Base-by-base conservation (phyloP, 2,797 vertebrate species). In the Molossus alvarezi region DNA sequence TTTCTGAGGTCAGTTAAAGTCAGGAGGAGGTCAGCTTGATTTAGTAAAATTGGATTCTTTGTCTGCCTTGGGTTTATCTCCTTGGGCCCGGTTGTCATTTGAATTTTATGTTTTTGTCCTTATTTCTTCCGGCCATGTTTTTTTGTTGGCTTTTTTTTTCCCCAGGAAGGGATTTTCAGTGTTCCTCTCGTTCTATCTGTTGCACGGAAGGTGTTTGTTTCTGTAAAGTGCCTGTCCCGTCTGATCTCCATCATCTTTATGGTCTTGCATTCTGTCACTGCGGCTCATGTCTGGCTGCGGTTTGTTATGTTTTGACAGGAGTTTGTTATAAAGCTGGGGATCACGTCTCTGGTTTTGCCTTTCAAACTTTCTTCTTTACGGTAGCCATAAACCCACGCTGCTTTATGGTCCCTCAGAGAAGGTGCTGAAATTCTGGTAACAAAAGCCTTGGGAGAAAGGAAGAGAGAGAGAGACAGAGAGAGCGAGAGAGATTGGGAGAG, bases 181-280 rank as follows among this genome's bases (percentile, higher is more conserved):
- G 71, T 77, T 96, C n/a, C 17, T 72, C 91, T 97, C 23, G 27
- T 97, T 96, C 97, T 97, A 89, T 98, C 95, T 97, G 95, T 97
- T 97, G 96, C 97, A 90, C 69, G 96, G 97, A 98, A 98, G 98
- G 97, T 95, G 97, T 98, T 98, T 98, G 98, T 97, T 98, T 97
- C 97, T 98, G 62, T 97, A 97, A 98, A 98, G 98, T 92, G 97
- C 98, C 97, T 98, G 98, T 98, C 98, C 97, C 90, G 57, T 91
- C 92, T 88, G 95, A 98, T 98, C 98, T 98, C 97, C 96, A 98
- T 98, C 98, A 98, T 98, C 98, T 98, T 98, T 98, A 98, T 5
- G 23, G 96, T 95, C 97, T 97, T 97, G 94, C 71, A 86, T 98
- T 96, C 98, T 98, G 98, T 98, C 97, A 96, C 97, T 88, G 96